A percentile compares a stretch with the other conserved stretches of the same genome.
phyloP scores from a whole-genome alignment of 2,888 invertebrate species.

The Agrotis segetum region DNA sequence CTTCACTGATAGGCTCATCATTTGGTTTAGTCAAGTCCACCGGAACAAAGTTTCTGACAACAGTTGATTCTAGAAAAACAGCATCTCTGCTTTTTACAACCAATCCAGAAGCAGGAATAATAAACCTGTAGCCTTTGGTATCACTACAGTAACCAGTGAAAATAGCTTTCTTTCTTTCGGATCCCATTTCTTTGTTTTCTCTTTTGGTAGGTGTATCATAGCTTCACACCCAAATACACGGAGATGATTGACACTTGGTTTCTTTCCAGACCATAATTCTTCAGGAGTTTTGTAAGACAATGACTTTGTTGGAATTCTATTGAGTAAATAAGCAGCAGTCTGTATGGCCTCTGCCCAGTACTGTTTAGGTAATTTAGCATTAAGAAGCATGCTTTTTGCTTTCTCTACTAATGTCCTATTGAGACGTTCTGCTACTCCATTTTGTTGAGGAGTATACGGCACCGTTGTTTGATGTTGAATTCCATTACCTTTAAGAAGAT shows the following conservation, averaged over 20 bases:
- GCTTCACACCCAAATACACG: conserved; percentile 17
- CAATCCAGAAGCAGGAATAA: not conserved
- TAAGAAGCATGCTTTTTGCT: conserved; percentile 12
- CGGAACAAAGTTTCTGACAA: not conserved
- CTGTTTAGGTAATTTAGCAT: conserved; percentile 11
- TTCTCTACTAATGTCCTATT: conserved; percentile 16
- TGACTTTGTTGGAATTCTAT: conserved; percentile 10
- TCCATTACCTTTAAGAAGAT: conserved; percentile 7
- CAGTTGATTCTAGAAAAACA: conserved; percentile 6
- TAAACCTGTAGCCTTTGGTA: conserved; percentile 25
- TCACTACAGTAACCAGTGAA: conserved; percentile 29
- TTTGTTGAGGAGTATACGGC: conserved; percentile 22
- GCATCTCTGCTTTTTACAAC: conserved; percentile 21
- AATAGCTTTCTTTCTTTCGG: conserved; percentile 11
- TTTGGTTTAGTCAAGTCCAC: not conserved
- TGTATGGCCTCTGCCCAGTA: conserved; percentile 9
- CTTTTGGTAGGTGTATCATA: conserved; percentile 22
- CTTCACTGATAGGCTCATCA: no score
- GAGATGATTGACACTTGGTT: conserved; percentile 16
- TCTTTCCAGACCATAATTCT: conserved; percentile 14
- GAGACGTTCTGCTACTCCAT: conserved; percentile 9
- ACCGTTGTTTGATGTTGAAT: no score
- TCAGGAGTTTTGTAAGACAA: conserved; percentile 1
- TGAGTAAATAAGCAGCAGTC: no score
- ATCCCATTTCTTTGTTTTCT: conserved; percentile 24